Base-by-base conservation (phyloP, 2,797 vertebrate species). In the Phaenicophaeus curvirostris region DNA sequence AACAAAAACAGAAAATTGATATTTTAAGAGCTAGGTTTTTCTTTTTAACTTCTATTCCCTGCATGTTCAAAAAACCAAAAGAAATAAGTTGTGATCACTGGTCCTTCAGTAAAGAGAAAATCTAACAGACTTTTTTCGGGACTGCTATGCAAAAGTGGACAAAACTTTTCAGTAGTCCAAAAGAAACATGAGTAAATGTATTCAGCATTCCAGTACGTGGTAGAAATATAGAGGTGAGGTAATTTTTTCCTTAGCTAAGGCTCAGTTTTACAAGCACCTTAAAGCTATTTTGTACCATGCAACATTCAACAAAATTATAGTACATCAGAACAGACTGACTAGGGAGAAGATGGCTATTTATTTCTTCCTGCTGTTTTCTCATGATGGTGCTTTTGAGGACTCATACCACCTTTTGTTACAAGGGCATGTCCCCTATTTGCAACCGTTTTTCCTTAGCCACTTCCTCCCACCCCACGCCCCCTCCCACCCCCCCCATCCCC, bases 241-340 rank as follows among this genome's bases (percentile, higher is more conserved):
- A 25, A 51, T 27, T 28, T 48, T 78, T 93, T 42, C 28, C 57
- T 71, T 41, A 61, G 58, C 39, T 77, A 65, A 76, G 51, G n/a
- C 25, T 85, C 9, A 41, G 18, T 41, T 44, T 46, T n/a, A 48
- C 25, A 25, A 87, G 46, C 48, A 89, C 66, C 77, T 82, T 35
- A 21, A 33, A 74, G 12, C 14, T 27, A 55, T 82, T 67, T n/a
- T 51, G 6, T 66, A n/a, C 33, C 24, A 6, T 0, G 0, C n/a
- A 65, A n/a, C 25, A 41, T 66, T 55, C 82, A 59, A 55, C 65
- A 89, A 83, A 90, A 62, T 57, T 48, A 37, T 1, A 79, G 39
- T 5, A 42, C 18, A 42, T 20, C 25, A 83, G 53, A 85, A 81
- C 1, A 31, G n/a, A 35, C 8, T 61, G 20, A 27, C 15, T 1